A percentile compares a stretch with the other conserved stretches of the same genome.
Conservation (phyloP, 2,888 invertebrate genomes). For the Cyrtodaria siliqua region DNA sequence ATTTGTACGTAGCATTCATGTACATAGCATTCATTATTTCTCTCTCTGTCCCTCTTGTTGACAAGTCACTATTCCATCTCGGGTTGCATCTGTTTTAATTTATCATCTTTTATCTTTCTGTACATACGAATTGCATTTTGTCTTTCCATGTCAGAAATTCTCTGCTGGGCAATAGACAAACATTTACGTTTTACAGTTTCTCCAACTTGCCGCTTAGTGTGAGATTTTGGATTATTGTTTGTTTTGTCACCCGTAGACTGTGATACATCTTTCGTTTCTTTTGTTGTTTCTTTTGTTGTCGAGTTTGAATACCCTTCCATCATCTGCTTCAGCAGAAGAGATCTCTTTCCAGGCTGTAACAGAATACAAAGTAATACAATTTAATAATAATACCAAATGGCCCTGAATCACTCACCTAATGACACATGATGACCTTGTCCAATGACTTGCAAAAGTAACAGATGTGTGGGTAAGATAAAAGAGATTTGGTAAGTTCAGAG, state of each 20-base stretch:
- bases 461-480: too few relatives aligned
- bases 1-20: too few relatives aligned
- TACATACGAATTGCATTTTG: slow-evolving; percentile 75
- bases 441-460: too few relatives aligned
- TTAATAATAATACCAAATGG: too few relatives aligned
- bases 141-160: slow-evolving; percentile 72
- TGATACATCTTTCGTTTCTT: slow-evolving; percentile 3
- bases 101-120: slow-evolving; percentile 73
- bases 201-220: slow-evolving; percentile 63
- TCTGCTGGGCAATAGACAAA: slow-evolving; percentile 73
- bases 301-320: slow-evolving; percentile 35
- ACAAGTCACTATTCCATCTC: too few relatives aligned
- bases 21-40: too few relatives aligned
- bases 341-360: slow-evolving; percentile 75
- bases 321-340: slow-evolving; percentile 73
- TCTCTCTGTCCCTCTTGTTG: too few relatives aligned
- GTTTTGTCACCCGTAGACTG: slow-evolving; percentile 11
- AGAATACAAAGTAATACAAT: too few relatives aligned
- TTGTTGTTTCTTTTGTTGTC: slow-evolving; percentile 39
- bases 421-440: too few relatives aligned
- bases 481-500: too few relatives aligned
- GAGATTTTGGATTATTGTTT: slow-evolving; percentile 29
- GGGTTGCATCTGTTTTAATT: slow-evolving; percentile 13
- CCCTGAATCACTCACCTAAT: too few relatives aligned
- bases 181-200: slow-evolving; percentile 75